Base-by-base conservation (phyloP, 1,140 invertebrate genomes). In the Trypoxylus dichotomus region DNA sequence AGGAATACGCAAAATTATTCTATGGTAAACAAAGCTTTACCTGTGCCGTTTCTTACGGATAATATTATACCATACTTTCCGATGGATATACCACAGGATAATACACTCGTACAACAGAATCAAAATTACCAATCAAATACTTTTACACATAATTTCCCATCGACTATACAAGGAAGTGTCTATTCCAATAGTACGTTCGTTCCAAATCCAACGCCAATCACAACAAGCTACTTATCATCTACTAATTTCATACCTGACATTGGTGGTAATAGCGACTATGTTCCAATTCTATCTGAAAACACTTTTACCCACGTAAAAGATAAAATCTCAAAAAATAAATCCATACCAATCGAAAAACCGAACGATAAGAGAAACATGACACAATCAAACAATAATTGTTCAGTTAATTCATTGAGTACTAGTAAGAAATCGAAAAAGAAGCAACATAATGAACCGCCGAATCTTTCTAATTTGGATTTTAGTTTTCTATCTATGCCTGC, bases 401-500 rank as follows among this genome's bases (percentile, higher is more conserved):
- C 42, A 13, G 75, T 71, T 68, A 78, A 75, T 72, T 76, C 75
- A 21, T 15, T 21, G 15, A 83, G 82, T 68, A 74, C 60, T 11
- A 80, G 81, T 41, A 82, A 80, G 80, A 74, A 74, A 37, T 21
- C 21, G 13, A 77, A 82, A 79, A 60, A 79, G 81, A 74, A 81
- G 58, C 75, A 80, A 21, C 41, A 43, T 1, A 82, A 78, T 42
- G 77, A 79, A 58, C 74, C 74, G 19, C 80, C 74, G 60, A 77
- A 83, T n/a, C 79, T 81, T 3, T 78, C 81, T 74, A 84, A 84
- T 63, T 81, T 85, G 47, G 86, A 87, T 79, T 82, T 86, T 54
- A 81, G 82, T 21, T 86, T 86, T 78, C 63, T 87, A 15, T 81
- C 84, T 15, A 83, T 86, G 79, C 83, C 84, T 41, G 83, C 81